Conservation (phyloP, 2,888 invertebrate genomes). For the Seira sanloemensis region DNA sequence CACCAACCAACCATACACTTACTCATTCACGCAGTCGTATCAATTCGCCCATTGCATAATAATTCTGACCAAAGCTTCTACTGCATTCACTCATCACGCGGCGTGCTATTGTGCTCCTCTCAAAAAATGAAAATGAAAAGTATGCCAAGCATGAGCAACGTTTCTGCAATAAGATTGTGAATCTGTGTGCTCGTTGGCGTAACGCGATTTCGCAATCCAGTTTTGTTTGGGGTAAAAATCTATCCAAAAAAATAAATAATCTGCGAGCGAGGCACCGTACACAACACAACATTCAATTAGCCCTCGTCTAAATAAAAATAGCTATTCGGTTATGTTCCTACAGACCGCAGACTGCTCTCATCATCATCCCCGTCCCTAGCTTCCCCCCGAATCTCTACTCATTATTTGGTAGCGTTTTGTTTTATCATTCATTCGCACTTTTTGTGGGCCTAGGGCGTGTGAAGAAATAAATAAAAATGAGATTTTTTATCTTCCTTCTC, state of each 20-base stretch:
- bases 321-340: conserved; percentile 15
- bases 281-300: neutral
- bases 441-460: conserved; percentile 49
- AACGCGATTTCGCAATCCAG: conserved; percentile 13
- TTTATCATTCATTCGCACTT: conserved; percentile 39
- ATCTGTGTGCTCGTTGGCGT: conserved; percentile 13
- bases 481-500: neutral
- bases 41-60: neutral
- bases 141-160: conserved; percentile 20
- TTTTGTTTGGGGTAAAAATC: neutral
- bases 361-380: neutral
- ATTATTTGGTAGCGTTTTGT: neutral
- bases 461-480: conserved; percentile 25
- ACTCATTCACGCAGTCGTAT: no score
- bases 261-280: neutral
- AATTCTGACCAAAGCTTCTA: neutral
- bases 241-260: neutral
- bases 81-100: neutral
- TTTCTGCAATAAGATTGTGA: conserved; percentile 1
- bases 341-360: neutral
- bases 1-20: no score
- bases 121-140: conserved; percentile 33
- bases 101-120: neutral
- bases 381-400: conserved; percentile 1
- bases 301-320: neutral